A percentile compares a stretch with the other conserved stretches of the same genome.
Conservation (phyloP, 2,888 invertebrate genomes). For the Apodemia duryi region DNA sequence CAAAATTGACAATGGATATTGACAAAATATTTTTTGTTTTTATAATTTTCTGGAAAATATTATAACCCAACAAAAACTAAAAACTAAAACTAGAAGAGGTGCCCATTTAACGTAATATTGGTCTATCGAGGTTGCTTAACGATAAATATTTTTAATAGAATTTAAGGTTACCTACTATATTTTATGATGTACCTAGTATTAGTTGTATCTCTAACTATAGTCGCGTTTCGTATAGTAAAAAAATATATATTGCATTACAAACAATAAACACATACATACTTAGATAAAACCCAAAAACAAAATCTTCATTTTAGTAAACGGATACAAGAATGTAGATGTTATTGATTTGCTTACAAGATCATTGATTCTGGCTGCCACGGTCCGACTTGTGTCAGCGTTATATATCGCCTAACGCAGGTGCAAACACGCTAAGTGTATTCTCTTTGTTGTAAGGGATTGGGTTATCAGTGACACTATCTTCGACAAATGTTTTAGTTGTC, state of each 20-base stretch:
- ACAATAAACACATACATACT: neutral
- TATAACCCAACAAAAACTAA: too few relatives aligned
- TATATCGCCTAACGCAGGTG: slow-evolving; percentile 68
- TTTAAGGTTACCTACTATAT: too few relatives aligned
- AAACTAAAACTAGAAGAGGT: too few relatives aligned
- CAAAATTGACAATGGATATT: too few relatives aligned
- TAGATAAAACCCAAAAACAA: neutral
- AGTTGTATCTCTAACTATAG: too few relatives aligned
- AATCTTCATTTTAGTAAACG: neutral
- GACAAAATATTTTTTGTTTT: too few relatives aligned
- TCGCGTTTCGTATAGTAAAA: too few relatives aligned
- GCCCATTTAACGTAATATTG: too few relatives aligned
- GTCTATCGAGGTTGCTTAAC: too few relatives aligned
- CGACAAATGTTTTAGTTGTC: slow-evolving; percentile 78
- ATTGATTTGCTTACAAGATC: slow-evolving; percentile 14
- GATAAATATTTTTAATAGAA: too few relatives aligned
- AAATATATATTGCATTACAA: neutral
- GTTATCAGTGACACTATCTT: slow-evolving; percentile 79
- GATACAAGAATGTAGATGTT: slow-evolving; percentile 6
- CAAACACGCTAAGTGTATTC: slow-evolving; percentile 79
- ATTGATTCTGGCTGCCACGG: slow-evolving; percentile 3
- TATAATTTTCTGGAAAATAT: too few relatives aligned
- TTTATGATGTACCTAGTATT: too few relatives aligned
- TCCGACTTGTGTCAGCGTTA: slow-evolving; percentile 19
- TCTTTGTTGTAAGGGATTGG: slow-evolving; percentile 77